A percentile compares a stretch with the other conserved stretches of the same genome.
Evolutionary conservation across 2,797 vertebrate genomes (phyloP).

Genomic region (Triplophysa yarkandensis): DNA sequence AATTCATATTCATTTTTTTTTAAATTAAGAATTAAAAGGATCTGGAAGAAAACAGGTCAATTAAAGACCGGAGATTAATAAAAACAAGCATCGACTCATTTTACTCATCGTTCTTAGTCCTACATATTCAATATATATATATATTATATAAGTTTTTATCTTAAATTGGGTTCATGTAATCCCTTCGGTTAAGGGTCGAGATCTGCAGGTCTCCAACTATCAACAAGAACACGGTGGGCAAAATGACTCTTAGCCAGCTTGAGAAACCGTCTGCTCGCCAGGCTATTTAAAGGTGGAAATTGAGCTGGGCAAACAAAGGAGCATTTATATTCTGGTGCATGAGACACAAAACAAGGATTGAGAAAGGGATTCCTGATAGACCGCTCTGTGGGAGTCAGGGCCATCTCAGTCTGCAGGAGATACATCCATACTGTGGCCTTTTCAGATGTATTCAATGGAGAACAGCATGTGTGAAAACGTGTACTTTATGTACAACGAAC

Average conservation of each 20-base stretch:
- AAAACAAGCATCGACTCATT: not conserved
- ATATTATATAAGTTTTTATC: not conserved
- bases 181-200: not conserved
- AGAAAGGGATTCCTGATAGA: not conserved
- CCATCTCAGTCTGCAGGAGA: constrained; percentile 24
- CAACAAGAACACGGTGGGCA: not conserved
- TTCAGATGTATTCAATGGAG: constrained; percentile 8
- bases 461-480: no score
- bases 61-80: not conserved
- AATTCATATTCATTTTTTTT: no score
- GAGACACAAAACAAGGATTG: constrained; percentile 5
- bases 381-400: not conserved
- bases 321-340: constrained; percentile 24
- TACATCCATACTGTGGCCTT: constrained; percentile 24
- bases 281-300: constrained; percentile 56
- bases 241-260: not conserved
- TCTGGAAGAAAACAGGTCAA: not conserved
- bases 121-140: not conserved
- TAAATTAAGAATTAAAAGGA: not conserved
- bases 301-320: constrained; percentile 32
- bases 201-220: not conserved
- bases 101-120: not conserved
- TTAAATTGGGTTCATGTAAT: not conserved
- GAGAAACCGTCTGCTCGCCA: constrained; percentile 21
- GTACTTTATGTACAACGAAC: not conserved